A percentile compares a stretch with the other conserved stretches of the same genome.
Evolutionary conservation across 1,140 invertebrate genomes (phyloP).

Genomic region (Drosophila parvula): DNA sequence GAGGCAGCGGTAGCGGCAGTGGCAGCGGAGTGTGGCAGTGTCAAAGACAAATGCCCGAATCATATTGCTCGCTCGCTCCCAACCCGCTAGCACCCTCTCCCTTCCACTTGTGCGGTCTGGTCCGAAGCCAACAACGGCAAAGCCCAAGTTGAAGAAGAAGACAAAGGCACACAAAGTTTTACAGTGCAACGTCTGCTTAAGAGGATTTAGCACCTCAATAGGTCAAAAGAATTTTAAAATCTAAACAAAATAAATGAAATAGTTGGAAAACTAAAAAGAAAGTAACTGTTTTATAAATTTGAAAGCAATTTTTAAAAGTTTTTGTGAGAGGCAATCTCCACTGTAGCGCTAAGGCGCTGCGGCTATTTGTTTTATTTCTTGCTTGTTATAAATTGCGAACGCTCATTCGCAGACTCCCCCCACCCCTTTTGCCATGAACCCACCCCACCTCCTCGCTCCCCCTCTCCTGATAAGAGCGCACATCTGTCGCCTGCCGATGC

Average conservation of each 20-base stretch:
- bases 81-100: slow-evolving; percentile 14
- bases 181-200: slow-evolving; percentile 20
- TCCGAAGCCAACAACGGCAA: slow-evolving; percentile 50
- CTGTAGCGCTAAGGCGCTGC: slow-evolving; percentile 28
- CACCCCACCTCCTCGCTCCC: background rate
- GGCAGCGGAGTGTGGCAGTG: slow-evolving; percentile 54
- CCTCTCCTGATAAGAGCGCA: slow-evolving; percentile 49
- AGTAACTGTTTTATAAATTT: background rate
- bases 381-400: slow-evolving; percentile 51
- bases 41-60: slow-evolving; percentile 75
- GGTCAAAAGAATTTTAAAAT: background rate
- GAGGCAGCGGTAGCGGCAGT: slow-evolving; percentile 27
- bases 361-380: slow-evolving; percentile 45
- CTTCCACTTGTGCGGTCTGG: slow-evolving; percentile 23
- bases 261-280: background rate
- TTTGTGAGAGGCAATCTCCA: background rate
- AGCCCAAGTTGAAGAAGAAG: slow-evolving; percentile 43
- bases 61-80: slow-evolving; percentile 52
- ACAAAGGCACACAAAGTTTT: slow-evolving; percentile 27
- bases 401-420: slow-evolving; percentile 45
- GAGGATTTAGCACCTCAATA: background rate
- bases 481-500: slow-evolving; percentile 71
- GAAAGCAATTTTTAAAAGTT: too few relatives aligned
- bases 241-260: background rate
- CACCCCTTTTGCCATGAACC: background rate